These are phyloP conservation scores for Actenoides hombroni DNA, from an alignment of 2,113 vertebrate genomes.

Conservation along the genomic window DNA sequence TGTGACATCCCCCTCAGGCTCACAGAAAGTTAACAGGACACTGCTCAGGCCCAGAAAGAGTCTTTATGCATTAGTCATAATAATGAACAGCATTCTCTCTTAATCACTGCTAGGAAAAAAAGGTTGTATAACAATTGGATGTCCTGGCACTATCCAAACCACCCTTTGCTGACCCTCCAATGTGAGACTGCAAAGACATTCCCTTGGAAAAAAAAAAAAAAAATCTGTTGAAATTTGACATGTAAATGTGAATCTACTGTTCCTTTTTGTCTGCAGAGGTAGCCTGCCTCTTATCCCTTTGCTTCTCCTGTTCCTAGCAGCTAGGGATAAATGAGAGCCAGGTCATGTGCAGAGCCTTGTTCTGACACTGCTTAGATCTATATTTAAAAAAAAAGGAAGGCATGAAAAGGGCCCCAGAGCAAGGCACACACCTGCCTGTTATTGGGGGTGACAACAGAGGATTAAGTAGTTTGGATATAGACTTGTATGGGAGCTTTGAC, in stretches of 20 bases:
- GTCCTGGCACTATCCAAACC: slow-evolving; percentile 33
- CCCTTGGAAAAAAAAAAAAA: not conserved
- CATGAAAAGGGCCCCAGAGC: slow-evolving; percentile 21
- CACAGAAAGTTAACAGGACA: slow-evolving; percentile 53
- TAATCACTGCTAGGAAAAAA: slow-evolving; percentile 44
- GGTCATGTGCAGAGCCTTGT: not conserved
- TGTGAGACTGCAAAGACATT: slow-evolving; percentile 1
- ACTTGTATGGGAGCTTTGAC: slow-evolving; percentile 54
- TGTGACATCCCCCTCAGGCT: slow-evolving; percentile 65
- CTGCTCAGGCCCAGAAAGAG: slow-evolving; percentile 43
- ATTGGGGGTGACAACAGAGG: slow-evolving; percentile 57
- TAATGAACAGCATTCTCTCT: slow-evolving; percentile 55
- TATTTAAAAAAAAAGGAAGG: not conserved
- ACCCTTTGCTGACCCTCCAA: slow-evolving; percentile 19
- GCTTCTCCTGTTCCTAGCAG: not conserved
- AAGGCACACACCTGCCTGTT: slow-evolving; percentile 65
- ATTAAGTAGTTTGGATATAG: slow-evolving; percentile 67
- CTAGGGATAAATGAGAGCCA: not conserved
- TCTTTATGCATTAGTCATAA: slow-evolving; percentile 69
- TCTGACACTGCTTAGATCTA: slow-evolving; percentile 28
- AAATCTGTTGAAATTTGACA: not conserved
- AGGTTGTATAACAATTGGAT: slow-evolving; percentile 60
- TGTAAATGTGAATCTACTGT: not conserved
- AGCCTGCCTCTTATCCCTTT: not conserved
- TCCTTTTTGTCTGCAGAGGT: not conserved